A percentile compares a stretch with the other conserved stretches of the same genome.
Conservation (phyloP, 2,113 vertebrate species). For the Osmerus mordax region DNA sequence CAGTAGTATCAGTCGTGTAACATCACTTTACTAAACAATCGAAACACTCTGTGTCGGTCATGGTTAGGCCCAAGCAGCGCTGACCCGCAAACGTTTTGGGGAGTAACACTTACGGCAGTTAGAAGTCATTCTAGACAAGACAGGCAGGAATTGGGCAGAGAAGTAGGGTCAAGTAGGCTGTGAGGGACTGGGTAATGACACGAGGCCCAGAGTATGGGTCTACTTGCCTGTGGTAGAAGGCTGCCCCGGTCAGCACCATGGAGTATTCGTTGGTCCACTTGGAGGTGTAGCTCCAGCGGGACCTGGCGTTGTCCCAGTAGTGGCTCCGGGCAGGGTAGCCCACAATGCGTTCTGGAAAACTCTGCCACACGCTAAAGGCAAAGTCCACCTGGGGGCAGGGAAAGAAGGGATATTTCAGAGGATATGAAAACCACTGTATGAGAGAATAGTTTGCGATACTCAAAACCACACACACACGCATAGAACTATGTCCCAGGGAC, state of each 20-base stretch:
- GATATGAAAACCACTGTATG: neutral
- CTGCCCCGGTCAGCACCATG: slow-evolving; percentile 78
- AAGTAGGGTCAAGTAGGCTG: neutral
- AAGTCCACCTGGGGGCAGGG: slow-evolving; percentile 70
- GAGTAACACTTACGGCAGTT: too few species aligned
- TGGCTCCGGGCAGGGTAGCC: slow-evolving; percentile 78
- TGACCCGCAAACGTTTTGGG: too few species aligned
- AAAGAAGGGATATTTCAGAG: neutral
- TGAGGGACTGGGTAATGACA: neutral
- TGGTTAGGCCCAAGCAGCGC: too few species aligned
- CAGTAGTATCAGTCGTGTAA: neutral
- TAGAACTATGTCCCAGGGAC: neutral
- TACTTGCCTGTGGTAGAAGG: slow-evolving; percentile 77
- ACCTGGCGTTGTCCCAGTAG: slow-evolving; percentile 74
- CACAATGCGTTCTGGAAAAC: slow-evolving; percentile 76
- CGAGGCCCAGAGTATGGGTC: neutral
- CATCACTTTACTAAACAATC: neutral
- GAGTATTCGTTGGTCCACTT: slow-evolving; percentile 82
- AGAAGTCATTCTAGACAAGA: neutral
- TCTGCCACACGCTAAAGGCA: slow-evolving; percentile 77
- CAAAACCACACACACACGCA: slow-evolving; percentile 9
- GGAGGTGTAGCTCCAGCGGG: slow-evolving; percentile 77
- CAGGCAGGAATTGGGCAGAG: neutral
- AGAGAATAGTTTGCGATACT: neutral
- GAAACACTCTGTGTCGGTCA: neutral